phyloP scores from a whole-genome alignment of 2,888 invertebrate species.

The Plebejus melissa region DNA sequence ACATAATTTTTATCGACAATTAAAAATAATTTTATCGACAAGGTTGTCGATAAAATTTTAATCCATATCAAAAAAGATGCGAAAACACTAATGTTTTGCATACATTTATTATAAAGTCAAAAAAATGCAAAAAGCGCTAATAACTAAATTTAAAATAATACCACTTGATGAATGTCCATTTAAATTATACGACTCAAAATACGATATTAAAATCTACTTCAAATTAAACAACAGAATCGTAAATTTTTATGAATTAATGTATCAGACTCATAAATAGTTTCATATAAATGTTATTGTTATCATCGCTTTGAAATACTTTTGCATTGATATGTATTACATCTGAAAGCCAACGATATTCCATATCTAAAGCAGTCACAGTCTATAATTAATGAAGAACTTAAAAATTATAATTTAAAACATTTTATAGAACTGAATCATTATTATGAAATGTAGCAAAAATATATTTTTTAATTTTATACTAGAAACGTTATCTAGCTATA shows the following conservation, averaged over 20 bases:
- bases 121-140: background rate
- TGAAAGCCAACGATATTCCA: background rate
- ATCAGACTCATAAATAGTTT: background rate
- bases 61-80: constrained; percentile 32
- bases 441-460: too few relatives aligned
- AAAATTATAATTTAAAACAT: background rate
- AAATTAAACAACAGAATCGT: background rate
- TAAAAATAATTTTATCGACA: constrained; percentile 19
- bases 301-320: background rate
- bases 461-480: too few relatives aligned
- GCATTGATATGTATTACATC: background rate
- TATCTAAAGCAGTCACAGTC: background rate
- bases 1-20: background rate
- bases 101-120: background rate
- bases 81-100: background rate
- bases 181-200: background rate
- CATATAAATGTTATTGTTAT: background rate
- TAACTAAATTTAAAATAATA: background rate
- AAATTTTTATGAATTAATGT: background rate
- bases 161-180: background rate
- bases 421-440: too few relatives aligned
- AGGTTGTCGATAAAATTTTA: constrained; percentile 32
- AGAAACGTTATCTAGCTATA: too few relatives aligned
- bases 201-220: background rate
- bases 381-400: background rate